Percentiles rank a stretch among this genome's conserved stretches.
Conservation (phyloP, 2,797 vertebrate genomes). For the Rhinella marina region DNA sequence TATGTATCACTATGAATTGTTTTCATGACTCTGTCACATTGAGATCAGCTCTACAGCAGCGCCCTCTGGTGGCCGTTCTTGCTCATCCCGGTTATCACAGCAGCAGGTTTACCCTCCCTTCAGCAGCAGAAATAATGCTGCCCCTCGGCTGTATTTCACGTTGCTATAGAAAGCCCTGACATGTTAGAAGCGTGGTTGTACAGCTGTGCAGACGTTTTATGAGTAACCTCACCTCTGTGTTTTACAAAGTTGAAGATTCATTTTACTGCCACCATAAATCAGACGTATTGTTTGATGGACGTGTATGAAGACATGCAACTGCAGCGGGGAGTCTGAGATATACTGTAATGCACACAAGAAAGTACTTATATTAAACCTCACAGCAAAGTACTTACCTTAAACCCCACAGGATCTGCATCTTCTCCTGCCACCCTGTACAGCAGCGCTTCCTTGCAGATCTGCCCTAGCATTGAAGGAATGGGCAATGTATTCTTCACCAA, state of each 20-base stretch:
- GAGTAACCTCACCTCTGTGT: conserved; percentile 14
- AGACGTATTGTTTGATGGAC: not conserved
- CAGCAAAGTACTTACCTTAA: not conserved
- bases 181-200: conserved; percentile 31
- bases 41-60: not conserved
- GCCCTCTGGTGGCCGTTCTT: not conserved
- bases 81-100: not conserved
- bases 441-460: too few species aligned
- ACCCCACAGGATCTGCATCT: too few species aligned
- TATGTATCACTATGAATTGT: too few species aligned
- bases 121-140: not conserved
- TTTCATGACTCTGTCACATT: not conserved
- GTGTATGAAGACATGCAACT: not conserved
- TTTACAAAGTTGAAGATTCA: not conserved
- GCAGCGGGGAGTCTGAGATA: not conserved
- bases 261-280: conserved; percentile 51
- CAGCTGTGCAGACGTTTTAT: conserved; percentile 3
- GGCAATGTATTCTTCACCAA: too few species aligned
- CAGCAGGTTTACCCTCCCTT: not conserved
- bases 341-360: not conserved
- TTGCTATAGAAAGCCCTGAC: conserved; percentile 20
- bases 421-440: too few species aligned
- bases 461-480: too few species aligned
- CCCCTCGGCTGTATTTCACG: not conserved
- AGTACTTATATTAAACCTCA: not conserved